Conservation (phyloP, 2,797 vertebrate species). For the Erithacus rubecula region DNA sequence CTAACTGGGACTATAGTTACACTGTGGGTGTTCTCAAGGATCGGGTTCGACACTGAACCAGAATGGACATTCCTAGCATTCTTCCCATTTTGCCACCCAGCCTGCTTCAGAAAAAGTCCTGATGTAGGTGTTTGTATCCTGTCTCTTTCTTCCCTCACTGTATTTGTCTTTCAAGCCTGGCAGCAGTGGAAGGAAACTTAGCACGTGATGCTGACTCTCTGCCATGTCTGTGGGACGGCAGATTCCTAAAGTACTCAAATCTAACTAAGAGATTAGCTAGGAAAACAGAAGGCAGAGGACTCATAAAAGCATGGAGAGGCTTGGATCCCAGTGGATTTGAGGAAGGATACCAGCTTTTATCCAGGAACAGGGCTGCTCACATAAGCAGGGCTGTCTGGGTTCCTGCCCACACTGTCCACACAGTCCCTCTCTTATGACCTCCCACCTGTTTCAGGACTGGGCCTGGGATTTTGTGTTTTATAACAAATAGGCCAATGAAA, state of each 20-base stretch:
- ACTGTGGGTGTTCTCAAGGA: slow-evolving; percentile 62
- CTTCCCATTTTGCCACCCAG: slow-evolving; percentile 62
- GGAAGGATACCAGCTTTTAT: not conserved
- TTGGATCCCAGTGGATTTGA: not conserved
- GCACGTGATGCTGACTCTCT: slow-evolving; percentile 57
- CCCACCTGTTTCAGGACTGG: not conserved
- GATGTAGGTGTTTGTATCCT: slow-evolving; percentile 64
- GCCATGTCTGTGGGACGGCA: slow-evolving; percentile 36
- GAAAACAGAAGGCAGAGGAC: slow-evolving; percentile 28
- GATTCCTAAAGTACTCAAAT: slow-evolving; percentile 20
- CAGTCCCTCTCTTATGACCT: not conserved
- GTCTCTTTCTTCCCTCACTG: slow-evolving; percentile 56
- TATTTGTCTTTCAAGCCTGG: slow-evolving; percentile 67
- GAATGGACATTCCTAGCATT: slow-evolving; percentile 60
- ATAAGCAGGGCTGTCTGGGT: not conserved
- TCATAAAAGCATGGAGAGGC: not conserved
- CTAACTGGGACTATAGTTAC: not conserved
- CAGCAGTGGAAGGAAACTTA: slow-evolving; percentile 64
- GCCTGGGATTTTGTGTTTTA: not conserved
- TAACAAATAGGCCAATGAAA: not conserved
- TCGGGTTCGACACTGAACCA: slow-evolving; percentile 16
- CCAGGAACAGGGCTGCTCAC: not conserved
- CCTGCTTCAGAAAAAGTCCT: slow-evolving; percentile 54
- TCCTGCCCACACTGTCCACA: not conserved
- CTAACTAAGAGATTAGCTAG: slow-evolving; percentile 14